Evolutionary conservation across 2,888 invertebrate genomes (phyloP).

Genomic region (Polyommatus icarus): DNA sequence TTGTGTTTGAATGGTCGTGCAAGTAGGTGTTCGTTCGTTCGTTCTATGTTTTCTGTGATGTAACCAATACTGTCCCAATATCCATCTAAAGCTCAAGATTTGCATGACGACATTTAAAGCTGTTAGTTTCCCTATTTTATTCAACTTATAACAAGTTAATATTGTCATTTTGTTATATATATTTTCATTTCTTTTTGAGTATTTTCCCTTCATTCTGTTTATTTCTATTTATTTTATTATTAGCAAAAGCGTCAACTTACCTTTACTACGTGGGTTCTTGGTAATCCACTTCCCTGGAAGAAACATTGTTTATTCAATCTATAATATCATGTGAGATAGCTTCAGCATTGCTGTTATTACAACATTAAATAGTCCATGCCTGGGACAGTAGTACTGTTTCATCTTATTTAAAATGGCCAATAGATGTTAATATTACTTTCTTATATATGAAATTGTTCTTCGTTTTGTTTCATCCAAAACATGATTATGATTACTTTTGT

Average conservation of each 20-base stretch:
- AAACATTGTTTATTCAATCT: constrained; percentile 59
- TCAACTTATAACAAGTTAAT: not conserved
- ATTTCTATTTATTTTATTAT: constrained; percentile 7
- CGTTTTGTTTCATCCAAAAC: not conserved
- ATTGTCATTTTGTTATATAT: constrained; percentile 14
- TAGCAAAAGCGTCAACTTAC: constrained; percentile 61
- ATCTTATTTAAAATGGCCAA: constrained; percentile 47
- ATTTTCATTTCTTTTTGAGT: not conserved
- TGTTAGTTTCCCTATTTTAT: constrained; percentile 30
- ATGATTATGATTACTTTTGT: not conserved
- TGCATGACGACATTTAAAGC: constrained; percentile 51
- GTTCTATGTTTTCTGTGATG: constrained; percentile 1
- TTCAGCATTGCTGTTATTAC: constrained; percentile 58
- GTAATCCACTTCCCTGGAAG: constrained; percentile 75
- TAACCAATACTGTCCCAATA: constrained; percentile 42
- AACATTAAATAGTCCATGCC: constrained; percentile 72
- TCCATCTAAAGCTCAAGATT: constrained; percentile 20
- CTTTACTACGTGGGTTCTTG: constrained; percentile 70
- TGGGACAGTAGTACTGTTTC: constrained; percentile 66
- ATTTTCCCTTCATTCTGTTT: not conserved
- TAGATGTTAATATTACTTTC: not conserved
- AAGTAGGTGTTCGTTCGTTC: not conserved
- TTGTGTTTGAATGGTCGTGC: constrained; percentile 1
- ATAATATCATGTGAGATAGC: constrained; percentile 38
- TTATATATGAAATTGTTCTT: not conserved